Evolutionary conservation across 2,888 invertebrate genomes (phyloP), one percentile per base, ranked within the genome.

Genomic region (Phengaris arion): DNA sequence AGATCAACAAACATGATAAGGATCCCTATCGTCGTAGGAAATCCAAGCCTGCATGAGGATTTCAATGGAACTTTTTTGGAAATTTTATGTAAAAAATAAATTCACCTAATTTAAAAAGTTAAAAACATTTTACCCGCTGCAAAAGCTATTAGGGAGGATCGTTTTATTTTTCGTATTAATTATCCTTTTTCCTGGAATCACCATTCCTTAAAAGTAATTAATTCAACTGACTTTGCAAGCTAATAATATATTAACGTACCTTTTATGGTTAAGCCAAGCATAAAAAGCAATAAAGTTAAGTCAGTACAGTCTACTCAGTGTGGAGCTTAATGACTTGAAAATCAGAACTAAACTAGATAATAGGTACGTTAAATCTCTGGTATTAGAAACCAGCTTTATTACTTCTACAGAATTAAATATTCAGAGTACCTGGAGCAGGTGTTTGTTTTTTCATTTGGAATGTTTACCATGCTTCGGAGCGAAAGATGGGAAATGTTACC

Each of bases 241-340:
- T 64, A 45, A 64, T 64, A 64, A 64, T 45, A 64, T 64, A 64
- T 22, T 64, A 64, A 35, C 64, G 35, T 64, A 45, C 64, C 35
- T 64, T 64, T 45, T 64, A 45, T 64, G 35, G 64, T 64, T 64
- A 64, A 64, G 64, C 13, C 35, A 10, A 45, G 64, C 35, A 64
- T 64, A 64, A 64, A 15, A 35, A 64, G 64, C 35, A 64, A 64
- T 64, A 64, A 64, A 64, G 64, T 64, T 35, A 64, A 59, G 9
- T 59, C 59, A 59, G 22, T 59, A 57, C 15, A 15, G 15, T 59
- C 59, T 59, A 59, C 59, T 59, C 22, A 4, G 22, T 10, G 10
- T 35, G 45, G 12, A 35, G 15, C 35, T 64, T 64, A 64, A 64
- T 64, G 13, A 35, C 13, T 64, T 13, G 64, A 64, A 64, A 35